phyloP scores from a whole-genome alignment of 2,797 vertebrate species.

The Babyrousa celebensis region DNA sequence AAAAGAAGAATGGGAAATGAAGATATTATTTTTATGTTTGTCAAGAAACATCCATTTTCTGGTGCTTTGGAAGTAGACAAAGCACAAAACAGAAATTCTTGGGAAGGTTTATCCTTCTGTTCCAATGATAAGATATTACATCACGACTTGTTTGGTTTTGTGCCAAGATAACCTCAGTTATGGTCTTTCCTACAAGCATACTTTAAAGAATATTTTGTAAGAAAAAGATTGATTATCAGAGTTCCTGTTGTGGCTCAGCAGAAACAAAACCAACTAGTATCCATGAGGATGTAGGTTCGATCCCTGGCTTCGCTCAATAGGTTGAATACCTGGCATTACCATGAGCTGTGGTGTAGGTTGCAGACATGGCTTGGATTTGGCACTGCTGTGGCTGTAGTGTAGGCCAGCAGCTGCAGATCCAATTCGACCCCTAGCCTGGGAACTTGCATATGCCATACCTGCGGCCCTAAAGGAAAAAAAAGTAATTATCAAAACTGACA shows the following conservation, averaged over 20 bases:
- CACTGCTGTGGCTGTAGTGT: too few relatives aligned
- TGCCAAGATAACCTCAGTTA: neutral
- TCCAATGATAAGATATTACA: neutral
- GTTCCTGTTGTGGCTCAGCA: too few relatives aligned
- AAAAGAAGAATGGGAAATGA: neutral
- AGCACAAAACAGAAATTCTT: neutral
- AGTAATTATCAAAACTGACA: neutral
- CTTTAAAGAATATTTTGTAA: conserved; percentile 31
- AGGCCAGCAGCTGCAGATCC: too few relatives aligned
- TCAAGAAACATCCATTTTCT: conserved; percentile 10
- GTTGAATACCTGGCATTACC: too few relatives aligned
- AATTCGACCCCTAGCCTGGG: too few relatives aligned
- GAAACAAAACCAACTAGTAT: too few relatives aligned
- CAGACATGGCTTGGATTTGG: too few relatives aligned
- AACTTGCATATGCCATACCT: too few relatives aligned
- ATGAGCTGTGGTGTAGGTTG: too few relatives aligned
- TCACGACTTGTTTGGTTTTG: conserved; percentile 3
- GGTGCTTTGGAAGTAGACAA: neutral
- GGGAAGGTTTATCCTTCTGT: neutral
- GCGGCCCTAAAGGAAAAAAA: too few relatives aligned
- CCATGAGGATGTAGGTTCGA: too few relatives aligned
- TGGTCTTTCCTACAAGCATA: neutral
- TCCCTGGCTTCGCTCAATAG: too few relatives aligned
- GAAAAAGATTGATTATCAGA: neutral
- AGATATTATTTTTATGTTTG: neutral